Conservation (phyloP, 2,113 vertebrate species). For the Diadophis punctatus region DNA sequence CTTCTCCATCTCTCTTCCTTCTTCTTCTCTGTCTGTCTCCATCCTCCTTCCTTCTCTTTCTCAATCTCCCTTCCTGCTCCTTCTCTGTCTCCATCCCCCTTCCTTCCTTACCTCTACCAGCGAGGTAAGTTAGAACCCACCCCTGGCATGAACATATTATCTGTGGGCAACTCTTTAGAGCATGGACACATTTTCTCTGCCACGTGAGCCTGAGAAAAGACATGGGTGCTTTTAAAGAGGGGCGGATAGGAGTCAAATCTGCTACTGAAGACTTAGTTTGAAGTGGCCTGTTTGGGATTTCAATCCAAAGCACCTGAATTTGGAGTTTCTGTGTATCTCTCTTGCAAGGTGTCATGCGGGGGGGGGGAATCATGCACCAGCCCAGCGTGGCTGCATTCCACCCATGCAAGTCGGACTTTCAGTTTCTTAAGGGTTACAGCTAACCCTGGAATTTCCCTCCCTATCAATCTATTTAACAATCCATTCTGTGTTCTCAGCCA, state of each 20-base stretch:
- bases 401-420: constrained; percentile 69
- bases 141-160: not conserved
- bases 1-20: too few species aligned
- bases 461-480: constrained; percentile 53
- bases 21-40: too few species aligned
- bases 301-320: not conserved
- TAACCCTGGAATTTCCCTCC: constrained; percentile 67
- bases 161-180: not conserved
- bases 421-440: constrained; percentile 75
- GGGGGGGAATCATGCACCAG: not conserved
- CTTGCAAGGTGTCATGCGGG: not conserved
- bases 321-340: not conserved
- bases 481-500: constrained; percentile 68
- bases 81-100: too few species aligned
- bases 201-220: not conserved
- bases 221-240: not conserved
- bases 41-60: too few species aligned
- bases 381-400: constrained; percentile 19
- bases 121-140: too few species aligned
- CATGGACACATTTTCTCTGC: not conserved
- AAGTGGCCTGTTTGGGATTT: not conserved
- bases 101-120: too few species aligned
- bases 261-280: not conserved
- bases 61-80: too few species aligned
- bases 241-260: not conserved